Evolutionary conservation across 2,113 vertebrate genomes (phyloP), one percentile per base, ranked within the genome.

Genomic region (Tragelaphus imberbis): DNA sequence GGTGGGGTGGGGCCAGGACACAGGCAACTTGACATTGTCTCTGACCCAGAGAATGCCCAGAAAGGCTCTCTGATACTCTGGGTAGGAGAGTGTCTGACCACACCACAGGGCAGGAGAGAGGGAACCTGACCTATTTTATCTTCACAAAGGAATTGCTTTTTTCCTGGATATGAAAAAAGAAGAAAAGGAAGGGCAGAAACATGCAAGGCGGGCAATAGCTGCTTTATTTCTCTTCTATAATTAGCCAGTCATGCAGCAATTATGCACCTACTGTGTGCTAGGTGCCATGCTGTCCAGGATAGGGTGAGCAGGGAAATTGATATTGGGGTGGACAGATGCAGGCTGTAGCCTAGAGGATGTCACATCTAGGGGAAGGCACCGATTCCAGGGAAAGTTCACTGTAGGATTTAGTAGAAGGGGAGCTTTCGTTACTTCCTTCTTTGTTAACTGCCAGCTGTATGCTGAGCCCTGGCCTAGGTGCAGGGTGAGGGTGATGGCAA

Each of bases 71-170:
- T 96, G 94, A 94, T 44, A 80, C 92, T 27, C 91, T 81, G 91
- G 85, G 91, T 9, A 47, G 81, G 86, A 87, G 81, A 51, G n/a
- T 86, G 36, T 47, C 58, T 92, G 84, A 86, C 82, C 88, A 95
- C 86, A 98, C 51, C 91, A 93, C 79, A 93, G 91, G 90, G 30
- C 93, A 63, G 47, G 88, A 94, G 81, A 61, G 80, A 96, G 49
- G 97, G 61, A 91, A 56, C 53, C 51, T 98, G 98, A 97, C 97
- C 97, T 96, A 97, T 89, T 98, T 98, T 97, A 75, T 95, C 94
- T 91, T 91, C 82, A 96, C 92, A 81, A 65, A 86, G 88, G 82
- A 95, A 71, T 55, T 79, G 55, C 56, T 91, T 94, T 95, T 88
- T 88, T 93, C 89, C 77, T 95, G 92, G 49, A 80, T 63, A 27